phyloP scores from a whole-genome alignment of 2,888 invertebrate species.

The Tinea pellionella region DNA sequence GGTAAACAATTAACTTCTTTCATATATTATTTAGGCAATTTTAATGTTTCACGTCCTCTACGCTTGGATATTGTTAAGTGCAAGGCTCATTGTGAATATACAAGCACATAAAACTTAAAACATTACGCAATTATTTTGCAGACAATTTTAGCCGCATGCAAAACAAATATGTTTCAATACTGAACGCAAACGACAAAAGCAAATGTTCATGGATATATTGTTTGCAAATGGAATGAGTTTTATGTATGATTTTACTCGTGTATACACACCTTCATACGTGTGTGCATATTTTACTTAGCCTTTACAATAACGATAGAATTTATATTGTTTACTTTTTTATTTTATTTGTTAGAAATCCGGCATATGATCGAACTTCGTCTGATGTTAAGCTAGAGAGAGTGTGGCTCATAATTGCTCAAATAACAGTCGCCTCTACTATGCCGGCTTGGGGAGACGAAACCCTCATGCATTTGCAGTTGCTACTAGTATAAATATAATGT shows the following conservation, averaged over 20 bases:
- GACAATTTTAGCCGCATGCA: constrained; percentile 17
- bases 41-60: too few species aligned
- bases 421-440: too few species aligned
- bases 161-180: constrained; percentile 23
- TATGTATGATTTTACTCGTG: constrained; percentile 2
- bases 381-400: too few species aligned
- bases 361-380: too few species aligned
- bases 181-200: constrained; percentile 20
- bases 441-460: too few species aligned
- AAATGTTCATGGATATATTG: constrained; percentile 21
- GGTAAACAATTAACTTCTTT: too few species aligned
- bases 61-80: too few species aligned
- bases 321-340: not conserved
- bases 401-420: too few species aligned
- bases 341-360: not conserved
- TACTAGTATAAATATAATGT: too few species aligned
- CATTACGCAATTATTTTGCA: constrained; percentile 17
- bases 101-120: not conserved
- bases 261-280: not conserved
- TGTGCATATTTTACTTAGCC: not conserved
- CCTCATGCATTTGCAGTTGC: too few species aligned
- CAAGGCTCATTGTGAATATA: too few species aligned
- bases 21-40: too few species aligned
- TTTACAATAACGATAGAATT: not conserved
- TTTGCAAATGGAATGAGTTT: constrained; percentile 21